Conservation (phyloP, 1,140 invertebrate genomes). For the Drosophila arizonae region DNA sequence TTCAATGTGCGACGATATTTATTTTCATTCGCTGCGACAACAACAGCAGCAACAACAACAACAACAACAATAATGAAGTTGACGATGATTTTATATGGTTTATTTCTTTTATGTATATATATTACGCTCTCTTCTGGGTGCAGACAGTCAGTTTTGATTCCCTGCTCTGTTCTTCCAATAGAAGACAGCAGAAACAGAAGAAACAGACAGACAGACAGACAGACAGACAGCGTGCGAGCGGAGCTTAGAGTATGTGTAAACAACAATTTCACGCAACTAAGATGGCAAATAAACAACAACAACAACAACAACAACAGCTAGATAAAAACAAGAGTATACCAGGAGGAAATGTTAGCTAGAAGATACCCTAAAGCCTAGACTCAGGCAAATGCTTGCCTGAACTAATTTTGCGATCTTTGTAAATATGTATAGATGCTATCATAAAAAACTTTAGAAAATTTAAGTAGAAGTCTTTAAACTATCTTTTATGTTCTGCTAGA, state of each 20-base stretch:
- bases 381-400: background rate
- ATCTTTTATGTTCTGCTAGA: too few relatives aligned
- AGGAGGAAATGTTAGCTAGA: background rate
- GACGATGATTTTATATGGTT: constrained; percentile 30
- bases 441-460: too few relatives aligned
- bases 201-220: constrained; percentile 9
- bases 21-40: constrained; percentile 57
- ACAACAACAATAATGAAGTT: background rate
- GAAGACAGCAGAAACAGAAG: constrained; percentile 6
- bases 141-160: constrained; percentile 14
- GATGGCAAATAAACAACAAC: constrained; percentile 24
- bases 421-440: too few relatives aligned
- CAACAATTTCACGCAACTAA: constrained; percentile 56
- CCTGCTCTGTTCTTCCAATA: background rate
- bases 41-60: background rate
- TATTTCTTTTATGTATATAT: constrained; percentile 30
- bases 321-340: background rate
- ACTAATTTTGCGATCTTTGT: too few relatives aligned
- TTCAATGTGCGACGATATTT: constrained; percentile 72
- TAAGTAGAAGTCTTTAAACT: too few relatives aligned
- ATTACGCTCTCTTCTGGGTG: constrained; percentile 40
- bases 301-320: constrained; percentile 10
- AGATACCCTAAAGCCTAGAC: background rate
- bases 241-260: constrained; percentile 43
- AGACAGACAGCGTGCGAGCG: background rate